Percentiles rank a stretch among this genome's conserved stretches.
Evolutionary conservation across 1,140 invertebrate species (phyloP).

Genomic region (Scylla paramamosain): DNA sequence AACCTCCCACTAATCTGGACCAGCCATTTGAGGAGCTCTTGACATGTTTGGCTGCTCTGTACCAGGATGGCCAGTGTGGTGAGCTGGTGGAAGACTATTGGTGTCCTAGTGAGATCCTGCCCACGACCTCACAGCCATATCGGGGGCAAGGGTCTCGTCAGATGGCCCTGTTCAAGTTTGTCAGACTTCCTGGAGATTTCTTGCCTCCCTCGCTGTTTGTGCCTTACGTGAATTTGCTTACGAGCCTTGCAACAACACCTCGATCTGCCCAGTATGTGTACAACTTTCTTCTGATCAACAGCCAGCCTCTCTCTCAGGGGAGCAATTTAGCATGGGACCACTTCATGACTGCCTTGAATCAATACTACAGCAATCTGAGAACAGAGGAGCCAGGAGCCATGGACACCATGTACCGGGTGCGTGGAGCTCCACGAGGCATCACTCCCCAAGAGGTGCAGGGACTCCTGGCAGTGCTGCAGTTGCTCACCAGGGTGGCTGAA

Average conservation of each 20-base stretch:
- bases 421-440: constrained; percentile 85
- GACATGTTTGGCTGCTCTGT: constrained; percentile 88
- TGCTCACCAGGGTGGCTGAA: constrained; percentile 88
- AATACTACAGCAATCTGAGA: constrained; percentile 85
- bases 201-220: constrained; percentile 92
- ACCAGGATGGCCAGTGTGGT: constrained; percentile 88
- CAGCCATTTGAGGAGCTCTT: constrained; percentile 92
- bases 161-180: constrained; percentile 93
- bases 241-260: constrained; percentile 88
- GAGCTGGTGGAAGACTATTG: constrained; percentile 91
- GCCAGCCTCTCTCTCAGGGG: constrained; percentile 79
- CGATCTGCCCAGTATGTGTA: constrained; percentile 90
- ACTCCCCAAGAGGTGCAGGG: constrained; percentile 93
- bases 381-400: constrained; percentile 85
- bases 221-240: constrained; percentile 92
- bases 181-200: constrained; percentile 92
- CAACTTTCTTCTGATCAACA: constrained; percentile 90
- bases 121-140: constrained; percentile 66
- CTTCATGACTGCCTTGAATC: constrained; percentile 91
- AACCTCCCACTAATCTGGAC: constrained; percentile 87
- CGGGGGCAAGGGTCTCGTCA: constrained; percentile 80
- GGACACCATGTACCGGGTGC: constrained; percentile 84
- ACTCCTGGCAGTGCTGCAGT: constrained; percentile 88
- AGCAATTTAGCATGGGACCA: constrained; percentile 90
- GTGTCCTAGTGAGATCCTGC: constrained; percentile 84